Evolutionary conservation across 2,888 invertebrate genomes (phyloP), one percentile per base, ranked within the genome.

Genomic region (Stenichneumon culpator): DNA sequence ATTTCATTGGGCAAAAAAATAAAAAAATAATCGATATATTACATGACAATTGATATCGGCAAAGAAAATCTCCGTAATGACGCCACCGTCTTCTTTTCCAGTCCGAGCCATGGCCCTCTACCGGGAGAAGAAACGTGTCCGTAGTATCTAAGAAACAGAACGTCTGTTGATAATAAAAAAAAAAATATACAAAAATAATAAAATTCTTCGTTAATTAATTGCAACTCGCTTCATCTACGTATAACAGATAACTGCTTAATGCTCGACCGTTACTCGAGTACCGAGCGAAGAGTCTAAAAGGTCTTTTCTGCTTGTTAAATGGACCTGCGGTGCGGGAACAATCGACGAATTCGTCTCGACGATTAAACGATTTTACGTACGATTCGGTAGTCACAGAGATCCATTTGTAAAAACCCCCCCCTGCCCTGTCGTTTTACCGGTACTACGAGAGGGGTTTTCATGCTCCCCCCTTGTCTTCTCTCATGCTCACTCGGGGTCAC

Each of bases 121-220:
- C 91, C 95, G 95, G 90, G 98, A 98, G 92, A 95, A 95, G 89
- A 97, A 97, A 93, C 97, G 96, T 94, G 95, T 98, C 60, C 96
- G 97, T 90, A 97, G 97, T 91, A 94, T 96, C 91, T 93, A 92
- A 89, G 32, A 73, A 60, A 36, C 36, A 57, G 28, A 14, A 67
- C 7, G 19, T 11, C 3, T 25, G 57, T 57, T 63, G n/a, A 67
- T 82, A 65, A 22, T 11, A 63, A 77, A 47, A 70, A 50, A 57
- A 68, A 77, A 83, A 25, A 28, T 2, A 60, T 3, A 39, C 16
- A 79, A 67, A 70, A 57, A 57, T 14, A 57, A 28, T 3, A 67
- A 1, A 39, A 39, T 36, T 73, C n/a, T 22, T 50, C 22, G 65
- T 57, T 9, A 14, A 47, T 75, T 36, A 19, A 32, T 73, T 25